phyloP scores from a whole-genome alignment of 2,113 vertebrate genomes.

The Takifugu bimaculatus region DNA sequence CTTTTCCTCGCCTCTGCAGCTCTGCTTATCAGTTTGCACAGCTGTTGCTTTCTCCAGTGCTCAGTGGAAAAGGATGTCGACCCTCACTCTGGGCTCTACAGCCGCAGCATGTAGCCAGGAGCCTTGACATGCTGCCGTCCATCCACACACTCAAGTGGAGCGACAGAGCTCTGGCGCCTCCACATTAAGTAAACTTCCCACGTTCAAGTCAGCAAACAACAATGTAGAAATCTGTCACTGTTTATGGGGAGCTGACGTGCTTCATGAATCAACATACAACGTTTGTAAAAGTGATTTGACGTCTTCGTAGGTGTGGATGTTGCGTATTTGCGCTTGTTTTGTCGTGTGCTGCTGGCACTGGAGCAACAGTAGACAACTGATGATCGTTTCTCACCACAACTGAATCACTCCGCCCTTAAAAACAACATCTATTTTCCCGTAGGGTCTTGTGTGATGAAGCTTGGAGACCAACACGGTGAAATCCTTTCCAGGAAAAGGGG shows the following conservation, averaged over 20 bases:
- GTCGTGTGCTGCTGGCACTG: neutral
- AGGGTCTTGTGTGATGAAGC: conserved; percentile 70
- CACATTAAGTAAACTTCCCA: neutral
- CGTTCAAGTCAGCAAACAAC: neutral
- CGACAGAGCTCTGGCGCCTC: conserved; percentile 14
- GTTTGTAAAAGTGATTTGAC: no score
- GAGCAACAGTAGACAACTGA: neutral
- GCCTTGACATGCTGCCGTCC: conserved; percentile 21
- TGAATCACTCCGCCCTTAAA: neutral
- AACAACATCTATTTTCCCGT: neutral
- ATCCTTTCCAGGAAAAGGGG: conserved; percentile 82
- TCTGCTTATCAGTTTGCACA: conserved; percentile 67
- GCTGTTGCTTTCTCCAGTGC: conserved; percentile 48
- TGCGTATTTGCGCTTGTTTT: no score
- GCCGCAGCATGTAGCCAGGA: conserved; percentile 23
- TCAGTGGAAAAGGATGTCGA: conserved; percentile 18
- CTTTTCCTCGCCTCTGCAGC: conserved; percentile 44
- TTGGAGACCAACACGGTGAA: conserved; percentile 43
- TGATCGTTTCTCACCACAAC: neutral
- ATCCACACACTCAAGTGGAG: conserved; percentile 10
- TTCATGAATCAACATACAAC: no score
- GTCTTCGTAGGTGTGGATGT: no score
- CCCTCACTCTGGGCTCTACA: conserved; percentile 12
- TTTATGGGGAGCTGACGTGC: neutral
- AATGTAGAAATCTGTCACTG: conserved; percentile 6